phyloP scores from a whole-genome alignment of 2,888 invertebrate species.

The Tenthredo distinguenda region DNA sequence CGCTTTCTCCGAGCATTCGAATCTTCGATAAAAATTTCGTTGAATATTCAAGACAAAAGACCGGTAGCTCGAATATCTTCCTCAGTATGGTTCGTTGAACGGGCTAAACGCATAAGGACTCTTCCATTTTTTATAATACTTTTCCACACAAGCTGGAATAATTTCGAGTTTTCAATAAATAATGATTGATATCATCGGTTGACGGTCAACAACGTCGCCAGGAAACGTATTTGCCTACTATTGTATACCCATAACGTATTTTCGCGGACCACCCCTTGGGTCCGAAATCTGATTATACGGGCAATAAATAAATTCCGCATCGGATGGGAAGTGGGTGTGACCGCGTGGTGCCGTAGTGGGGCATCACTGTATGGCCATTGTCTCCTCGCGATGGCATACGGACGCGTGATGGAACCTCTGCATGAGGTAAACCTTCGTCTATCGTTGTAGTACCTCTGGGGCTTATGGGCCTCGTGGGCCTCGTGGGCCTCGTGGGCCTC shows the following conservation, averaged over 20 bases:
- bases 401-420: slow-evolving; percentile 48
- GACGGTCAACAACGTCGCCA: not conserved
- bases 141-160: not conserved
- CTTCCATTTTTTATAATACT: not conserved
- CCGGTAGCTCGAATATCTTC: slow-evolving; percentile 32
- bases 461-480: slow-evolving; percentile 35
- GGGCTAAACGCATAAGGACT: not conserved
- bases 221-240: not conserved
- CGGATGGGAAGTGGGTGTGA: slow-evolving; percentile 52
- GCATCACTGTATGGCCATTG: slow-evolving; percentile 45
- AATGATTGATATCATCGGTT: not conserved
- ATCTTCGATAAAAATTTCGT: slow-evolving; percentile 23
- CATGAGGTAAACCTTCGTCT: slow-evolving; percentile 51
- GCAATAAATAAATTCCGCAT: slow-evolving; percentile 50
- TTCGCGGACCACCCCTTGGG: slow-evolving; percentile 47
- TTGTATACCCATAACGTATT: not conserved
- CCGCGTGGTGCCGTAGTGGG: slow-evolving; percentile 37
- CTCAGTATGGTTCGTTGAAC: not conserved
- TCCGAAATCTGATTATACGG: slow-evolving; percentile 50
- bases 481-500: slow-evolving; percentile 46
- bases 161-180: not conserved
- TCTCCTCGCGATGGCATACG: slow-evolving; percentile 46
- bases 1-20: slow-evolving; percentile 15
- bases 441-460: slow-evolving; percentile 39
- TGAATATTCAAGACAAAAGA: slow-evolving; percentile 36